Evolutionary conservation across 1,140 invertebrate genomes (phyloP).

Genomic region (Formica exsecta): DNA sequence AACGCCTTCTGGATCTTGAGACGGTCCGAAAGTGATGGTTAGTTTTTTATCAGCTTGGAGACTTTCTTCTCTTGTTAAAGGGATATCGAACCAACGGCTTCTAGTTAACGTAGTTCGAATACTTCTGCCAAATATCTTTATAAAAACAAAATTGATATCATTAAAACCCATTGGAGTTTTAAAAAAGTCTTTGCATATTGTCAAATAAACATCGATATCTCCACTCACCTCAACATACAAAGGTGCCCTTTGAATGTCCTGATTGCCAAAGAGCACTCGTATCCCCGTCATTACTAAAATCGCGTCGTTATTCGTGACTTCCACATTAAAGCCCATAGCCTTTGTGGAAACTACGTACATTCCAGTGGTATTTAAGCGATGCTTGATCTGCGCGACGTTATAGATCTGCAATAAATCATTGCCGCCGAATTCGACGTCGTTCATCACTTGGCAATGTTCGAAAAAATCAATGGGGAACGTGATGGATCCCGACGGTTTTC

Average conservation of each 20-base stretch:
- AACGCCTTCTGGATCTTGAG: conserved; percentile 94
- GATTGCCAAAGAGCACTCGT: conserved; percentile 94
- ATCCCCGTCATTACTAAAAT: conserved; percentile 95
- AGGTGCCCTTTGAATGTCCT: conserved; percentile 94
- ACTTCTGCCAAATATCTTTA: conserved; percentile 93
- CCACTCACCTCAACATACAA: conserved; percentile 91
- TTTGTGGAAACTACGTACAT: conserved; percentile 96
- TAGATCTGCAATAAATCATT: conserved; percentile 98
- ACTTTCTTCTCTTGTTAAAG: conserved; percentile 97
- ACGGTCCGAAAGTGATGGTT: conserved; percentile 95
- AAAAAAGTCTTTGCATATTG: neutral
- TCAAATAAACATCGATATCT: neutral
- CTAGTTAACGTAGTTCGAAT: conserved; percentile 92
- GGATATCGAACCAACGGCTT: conserved; percentile 97
- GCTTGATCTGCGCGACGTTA: conserved; percentile 97
- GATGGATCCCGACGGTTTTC: conserved; percentile 87
- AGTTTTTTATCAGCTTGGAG: conserved; percentile 97
- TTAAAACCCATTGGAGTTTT: neutral
- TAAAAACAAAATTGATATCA: conserved; percentile 34
- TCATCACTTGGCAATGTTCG: conserved; percentile 96
- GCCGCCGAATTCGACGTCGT: conserved; percentile 97
- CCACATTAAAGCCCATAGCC: conserved; percentile 94
- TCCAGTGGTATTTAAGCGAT: conserved; percentile 95
- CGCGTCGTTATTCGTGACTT: conserved; percentile 95
- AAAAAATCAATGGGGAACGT: conserved; percentile 98